Percentiles rank a stretch among this genome's conserved stretches.
Conservation (phyloP, 2,888 invertebrate species). For the Scaptomyza polygonia region DNA sequence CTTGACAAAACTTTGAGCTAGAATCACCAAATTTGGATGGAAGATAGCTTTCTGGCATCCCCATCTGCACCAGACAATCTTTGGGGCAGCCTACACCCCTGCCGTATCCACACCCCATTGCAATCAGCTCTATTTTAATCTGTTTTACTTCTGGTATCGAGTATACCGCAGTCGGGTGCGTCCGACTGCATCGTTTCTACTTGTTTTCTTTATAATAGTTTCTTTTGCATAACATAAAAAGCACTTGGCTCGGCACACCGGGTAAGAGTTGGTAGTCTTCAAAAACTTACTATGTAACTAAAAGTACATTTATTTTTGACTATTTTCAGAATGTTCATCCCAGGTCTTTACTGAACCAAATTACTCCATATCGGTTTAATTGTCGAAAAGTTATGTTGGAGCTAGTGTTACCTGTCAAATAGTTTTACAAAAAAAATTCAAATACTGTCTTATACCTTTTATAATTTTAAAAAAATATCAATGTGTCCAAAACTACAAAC, state of each 20-base stretch:
- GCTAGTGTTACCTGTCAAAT: constrained; percentile 35
- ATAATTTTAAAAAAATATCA: not conserved
- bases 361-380: constrained; percentile 83
- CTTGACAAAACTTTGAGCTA: too few relatives aligned
- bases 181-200: too few relatives aligned
- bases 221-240: too few relatives aligned
- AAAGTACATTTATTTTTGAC: constrained; percentile 2
- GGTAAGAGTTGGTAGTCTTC: not conserved
- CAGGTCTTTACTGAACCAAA: constrained; percentile 82
- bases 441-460: constrained; percentile 1
- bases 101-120: too few relatives aligned
- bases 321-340: constrained; percentile 81
- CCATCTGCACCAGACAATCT: too few relatives aligned
- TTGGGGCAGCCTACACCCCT: too few relatives aligned
- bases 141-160: too few relatives aligned
- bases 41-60: too few relatives aligned
- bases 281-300: not conserved
- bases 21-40: too few relatives aligned
- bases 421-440: constrained; percentile 28
- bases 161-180: too few relatives aligned
- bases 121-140: too few relatives aligned
- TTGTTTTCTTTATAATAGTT: too few relatives aligned
- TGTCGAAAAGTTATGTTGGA: constrained; percentile 1
- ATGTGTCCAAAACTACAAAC: not conserved
- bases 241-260: not conserved